Conservation (phyloP, 1,140 invertebrate species). For the Anastrepha obliqua region DNA sequence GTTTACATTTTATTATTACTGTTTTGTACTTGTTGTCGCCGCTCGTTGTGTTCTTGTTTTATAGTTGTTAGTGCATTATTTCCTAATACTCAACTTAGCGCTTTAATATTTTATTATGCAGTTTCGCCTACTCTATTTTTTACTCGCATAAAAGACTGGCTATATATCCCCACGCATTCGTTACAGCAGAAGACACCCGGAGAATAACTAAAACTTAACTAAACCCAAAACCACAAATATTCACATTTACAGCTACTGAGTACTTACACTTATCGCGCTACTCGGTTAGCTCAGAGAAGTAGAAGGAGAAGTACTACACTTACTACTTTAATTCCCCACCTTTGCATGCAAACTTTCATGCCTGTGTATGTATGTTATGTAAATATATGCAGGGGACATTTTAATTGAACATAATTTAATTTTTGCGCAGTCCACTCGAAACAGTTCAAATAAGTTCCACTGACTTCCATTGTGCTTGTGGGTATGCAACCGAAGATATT, state of each 20-base stretch:
- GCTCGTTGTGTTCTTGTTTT: slow-evolving; percentile 25
- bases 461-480: too few species aligned
- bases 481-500: too few species aligned
- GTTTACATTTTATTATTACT: background rate
- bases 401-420: too few species aligned
- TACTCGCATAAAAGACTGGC: slow-evolving; percentile 8
- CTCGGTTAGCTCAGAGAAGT: background rate
- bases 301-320: background rate
- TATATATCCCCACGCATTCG: background rate
- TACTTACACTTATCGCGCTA: background rate
- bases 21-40: background rate
- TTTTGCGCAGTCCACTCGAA: too few species aligned
- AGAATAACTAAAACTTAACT: background rate
- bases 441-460: too few species aligned
- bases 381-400: too few species aligned
- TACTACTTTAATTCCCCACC: background rate
- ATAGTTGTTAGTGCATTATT: background rate
- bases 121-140: background rate
- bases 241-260: background rate
- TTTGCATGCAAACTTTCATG: background rate
- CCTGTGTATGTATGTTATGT: too few species aligned
- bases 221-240: background rate
- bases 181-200: background rate
- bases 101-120: background rate
- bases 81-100: background rate